These are phyloP conservation scores for Mirza zaza DNA, from an alignment of 2,113 vertebrate species.

Conservation along the genomic window DNA sequence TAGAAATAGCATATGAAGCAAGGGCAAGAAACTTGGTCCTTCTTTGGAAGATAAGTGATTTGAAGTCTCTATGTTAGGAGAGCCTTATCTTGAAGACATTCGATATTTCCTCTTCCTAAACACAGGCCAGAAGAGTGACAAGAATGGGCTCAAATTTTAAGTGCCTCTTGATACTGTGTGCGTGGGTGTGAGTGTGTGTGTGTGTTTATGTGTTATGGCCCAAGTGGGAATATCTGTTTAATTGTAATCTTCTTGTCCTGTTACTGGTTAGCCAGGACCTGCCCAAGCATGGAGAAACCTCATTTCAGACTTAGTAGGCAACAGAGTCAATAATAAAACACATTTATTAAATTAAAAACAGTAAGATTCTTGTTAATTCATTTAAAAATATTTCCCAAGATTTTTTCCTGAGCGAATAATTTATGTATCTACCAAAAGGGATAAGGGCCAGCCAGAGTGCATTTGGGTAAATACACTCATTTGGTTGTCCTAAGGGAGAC, in stretches of 20 bases:
- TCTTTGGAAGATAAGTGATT: not conserved
- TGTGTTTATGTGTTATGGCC: not conserved
- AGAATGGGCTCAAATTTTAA: not conserved
- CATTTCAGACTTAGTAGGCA: conserved; percentile 65
- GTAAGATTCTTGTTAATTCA: conserved; percentile 52
- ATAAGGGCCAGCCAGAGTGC: not conserved
- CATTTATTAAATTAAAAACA: conserved; percentile 62
- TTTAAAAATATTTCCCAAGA: conserved; percentile 57
- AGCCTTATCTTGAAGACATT: not conserved
- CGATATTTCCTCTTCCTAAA: not conserved
- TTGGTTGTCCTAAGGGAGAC: not conserved
- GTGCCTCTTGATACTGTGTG: not conserved
- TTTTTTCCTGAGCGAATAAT: conserved; percentile 57
- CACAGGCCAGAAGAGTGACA: not conserved
- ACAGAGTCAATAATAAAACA: conserved; percentile 61
- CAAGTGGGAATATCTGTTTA: conserved; percentile 43
- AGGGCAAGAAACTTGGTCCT: not conserved
- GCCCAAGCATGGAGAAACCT: conserved; percentile 45
- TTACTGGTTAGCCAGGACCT: conserved; percentile 50
- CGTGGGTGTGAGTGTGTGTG: not conserved
- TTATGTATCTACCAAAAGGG: not conserved
- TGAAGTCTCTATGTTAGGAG: not conserved
- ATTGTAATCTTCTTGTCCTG: conserved; percentile 51
- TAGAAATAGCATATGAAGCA: not conserved
- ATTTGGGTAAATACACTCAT: not conserved